Evolutionary conservation across 2,113 vertebrate species (phyloP).

Genomic region (Psephotus haematonotus): DNA sequence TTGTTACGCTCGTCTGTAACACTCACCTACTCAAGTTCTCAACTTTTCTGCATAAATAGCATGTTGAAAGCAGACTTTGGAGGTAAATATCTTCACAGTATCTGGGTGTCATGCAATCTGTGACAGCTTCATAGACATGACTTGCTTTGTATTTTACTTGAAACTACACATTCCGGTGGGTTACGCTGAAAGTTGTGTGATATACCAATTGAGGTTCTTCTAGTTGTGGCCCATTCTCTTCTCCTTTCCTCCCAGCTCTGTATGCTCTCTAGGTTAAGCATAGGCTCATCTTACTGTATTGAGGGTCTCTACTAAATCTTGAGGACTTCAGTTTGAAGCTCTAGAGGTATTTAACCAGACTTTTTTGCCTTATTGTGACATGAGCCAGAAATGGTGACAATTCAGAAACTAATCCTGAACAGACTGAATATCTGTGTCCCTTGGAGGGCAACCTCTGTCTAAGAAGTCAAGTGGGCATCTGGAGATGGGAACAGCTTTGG

Average conservation of each 20-base stretch:
- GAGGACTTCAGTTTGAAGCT: neutral
- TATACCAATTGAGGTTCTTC: neutral
- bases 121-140: neutral
- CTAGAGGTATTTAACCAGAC: neutral
- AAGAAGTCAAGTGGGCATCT: neutral
- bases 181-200: neutral
- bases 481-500: fast-evolving
- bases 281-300: neutral
- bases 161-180: neutral
- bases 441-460: neutral
- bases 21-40: constrained; percentile 13
- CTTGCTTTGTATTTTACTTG: neutral
- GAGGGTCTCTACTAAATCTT: neutral
- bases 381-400: neutral
- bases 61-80: neutral
- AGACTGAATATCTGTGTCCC: neutral
- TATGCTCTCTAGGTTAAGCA: neutral
- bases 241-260: neutral
- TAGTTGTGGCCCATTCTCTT: neutral
- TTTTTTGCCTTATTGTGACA: neutral
- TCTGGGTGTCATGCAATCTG: neutral
- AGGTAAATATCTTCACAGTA: neutral
- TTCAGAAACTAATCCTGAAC: neutral
- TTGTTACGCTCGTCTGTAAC: neutral
- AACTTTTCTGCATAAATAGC: neutral